Conservation (phyloP, 1,140 invertebrate species). For the Batillaria attramentaria region DNA sequence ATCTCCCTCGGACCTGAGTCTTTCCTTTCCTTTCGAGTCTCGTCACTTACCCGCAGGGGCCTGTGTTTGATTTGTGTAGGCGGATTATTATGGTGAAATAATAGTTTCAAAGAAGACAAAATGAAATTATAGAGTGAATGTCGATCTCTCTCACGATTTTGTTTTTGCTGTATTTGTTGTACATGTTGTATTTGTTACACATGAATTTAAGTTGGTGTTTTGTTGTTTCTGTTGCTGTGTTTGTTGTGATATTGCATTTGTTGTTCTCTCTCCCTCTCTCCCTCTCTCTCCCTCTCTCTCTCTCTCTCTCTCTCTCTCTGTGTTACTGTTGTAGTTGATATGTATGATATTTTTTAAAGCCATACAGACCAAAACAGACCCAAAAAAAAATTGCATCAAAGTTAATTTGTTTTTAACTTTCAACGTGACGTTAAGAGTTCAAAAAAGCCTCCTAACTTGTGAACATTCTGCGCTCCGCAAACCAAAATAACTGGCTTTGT, state of each 20-base stretch:
- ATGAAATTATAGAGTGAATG: too few species aligned
- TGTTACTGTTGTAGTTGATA: not conserved
- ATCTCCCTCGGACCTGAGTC: not conserved
- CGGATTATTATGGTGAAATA: too few species aligned
- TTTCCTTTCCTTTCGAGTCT: not conserved
- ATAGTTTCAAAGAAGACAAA: too few species aligned
- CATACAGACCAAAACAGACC: not conserved
- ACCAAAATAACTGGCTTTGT: too few species aligned
- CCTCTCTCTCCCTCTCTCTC: not conserved
- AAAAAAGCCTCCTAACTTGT: too few species aligned
- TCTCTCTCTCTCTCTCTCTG: constrained; percentile 7
- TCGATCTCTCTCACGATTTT: too few species aligned
- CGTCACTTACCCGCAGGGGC: not conserved
- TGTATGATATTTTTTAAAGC: not conserved
- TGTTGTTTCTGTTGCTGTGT: too few species aligned
- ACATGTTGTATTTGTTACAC: too few species aligned
- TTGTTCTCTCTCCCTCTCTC: not conserved
- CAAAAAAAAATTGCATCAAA: not conserved
- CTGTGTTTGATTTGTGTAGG: not conserved
- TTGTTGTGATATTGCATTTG: not conserved
- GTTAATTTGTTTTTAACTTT: not conserved
- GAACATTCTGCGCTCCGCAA: too few species aligned
- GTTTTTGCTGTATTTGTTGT: too few species aligned
- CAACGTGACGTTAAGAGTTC: not conserved
- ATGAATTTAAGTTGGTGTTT: too few species aligned